phyloP scores from a whole-genome alignment of 1,140 invertebrate genomes.

The Tenebrio molitor region DNA sequence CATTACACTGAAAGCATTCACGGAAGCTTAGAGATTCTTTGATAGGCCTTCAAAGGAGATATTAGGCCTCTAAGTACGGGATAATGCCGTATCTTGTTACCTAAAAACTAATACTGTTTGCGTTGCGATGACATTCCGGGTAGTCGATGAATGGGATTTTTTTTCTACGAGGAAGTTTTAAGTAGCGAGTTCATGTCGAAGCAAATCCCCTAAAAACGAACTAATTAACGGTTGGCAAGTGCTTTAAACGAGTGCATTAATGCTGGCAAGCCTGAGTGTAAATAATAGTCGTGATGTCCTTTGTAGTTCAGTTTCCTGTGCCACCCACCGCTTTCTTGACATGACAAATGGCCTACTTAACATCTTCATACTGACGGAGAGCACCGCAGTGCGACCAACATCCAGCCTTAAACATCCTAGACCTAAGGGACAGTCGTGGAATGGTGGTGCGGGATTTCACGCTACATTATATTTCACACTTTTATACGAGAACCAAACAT shows the following conservation, averaged over 20 bases:
- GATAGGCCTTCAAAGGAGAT: slow-evolving; percentile 58
- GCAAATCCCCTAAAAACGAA: background rate
- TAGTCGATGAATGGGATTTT: slow-evolving; percentile 18
- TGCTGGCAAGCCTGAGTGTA: slow-evolving; percentile 17
- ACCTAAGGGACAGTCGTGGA: background rate
- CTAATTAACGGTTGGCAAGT: slow-evolving; percentile 26
- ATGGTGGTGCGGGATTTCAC: slow-evolving; percentile 27
- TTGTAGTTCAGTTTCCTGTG: slow-evolving; percentile 55
- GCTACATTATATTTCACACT: slow-evolving; percentile 50
- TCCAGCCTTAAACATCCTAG: slow-evolving; percentile 43
- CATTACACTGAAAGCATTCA: slow-evolving; percentile 53
- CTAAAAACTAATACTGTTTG: slow-evolving; percentile 49
- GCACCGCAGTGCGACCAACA: slow-evolving; percentile 44
- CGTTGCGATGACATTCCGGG: slow-evolving; percentile 23
- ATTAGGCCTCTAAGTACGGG: slow-evolving; percentile 57
- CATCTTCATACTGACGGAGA: slow-evolving; percentile 53
- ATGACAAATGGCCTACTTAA: slow-evolving; percentile 59
- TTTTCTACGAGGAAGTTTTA: too few species aligned
- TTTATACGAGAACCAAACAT: slow-evolving; percentile 39
- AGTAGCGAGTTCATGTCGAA: too few species aligned
- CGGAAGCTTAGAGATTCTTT: slow-evolving; percentile 56
- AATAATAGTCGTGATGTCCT: slow-evolving; percentile 43
- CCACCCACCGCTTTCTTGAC: slow-evolving; percentile 57
- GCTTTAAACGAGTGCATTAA: slow-evolving; percentile 4
- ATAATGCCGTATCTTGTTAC: slow-evolving; percentile 59